Evolutionary conservation across 2,113 vertebrate species (phyloP).

Genomic region (Crotalus viridis): DNA sequence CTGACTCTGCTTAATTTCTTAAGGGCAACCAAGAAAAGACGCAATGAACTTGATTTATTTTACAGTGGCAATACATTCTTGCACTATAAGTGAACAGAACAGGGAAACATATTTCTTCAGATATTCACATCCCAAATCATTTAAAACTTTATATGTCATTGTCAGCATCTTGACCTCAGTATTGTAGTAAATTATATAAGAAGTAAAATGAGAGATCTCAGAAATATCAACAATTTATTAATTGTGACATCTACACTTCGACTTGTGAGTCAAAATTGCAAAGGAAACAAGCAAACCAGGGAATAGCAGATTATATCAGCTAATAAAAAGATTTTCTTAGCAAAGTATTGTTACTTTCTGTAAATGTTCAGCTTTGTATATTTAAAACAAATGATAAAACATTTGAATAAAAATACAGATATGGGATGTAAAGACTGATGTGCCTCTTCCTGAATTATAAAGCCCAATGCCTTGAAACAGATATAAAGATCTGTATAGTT

Average conservation of each 20-base stretch:
- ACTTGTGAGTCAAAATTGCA: neutral
- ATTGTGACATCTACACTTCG: neutral
- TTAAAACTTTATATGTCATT: neutral
- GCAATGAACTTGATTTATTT: neutral
- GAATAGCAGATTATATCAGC: neutral
- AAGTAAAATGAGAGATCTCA: neutral
- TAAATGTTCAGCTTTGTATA: neutral
- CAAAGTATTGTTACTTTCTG: neutral
- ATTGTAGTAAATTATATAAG: neutral
- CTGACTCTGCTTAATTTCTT: neutral
- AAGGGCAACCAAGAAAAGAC: neutral
- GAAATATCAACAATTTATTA: neutral
- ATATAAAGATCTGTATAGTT: neutral
- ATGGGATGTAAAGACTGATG: neutral
- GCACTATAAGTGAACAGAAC: neutral
- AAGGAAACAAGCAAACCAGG: neutral
- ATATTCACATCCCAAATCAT: neutral
- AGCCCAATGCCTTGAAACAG: neutral
- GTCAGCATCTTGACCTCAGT: neutral
- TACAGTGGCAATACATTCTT: neutral
- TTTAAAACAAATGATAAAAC: neutral
- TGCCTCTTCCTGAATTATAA: neutral
- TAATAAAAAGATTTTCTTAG: neutral
- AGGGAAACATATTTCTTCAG: neutral
- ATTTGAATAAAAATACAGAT: neutral